Conservation (phyloP, 2,888 invertebrate genomes). For the Bedellia somnulentella region DNA sequence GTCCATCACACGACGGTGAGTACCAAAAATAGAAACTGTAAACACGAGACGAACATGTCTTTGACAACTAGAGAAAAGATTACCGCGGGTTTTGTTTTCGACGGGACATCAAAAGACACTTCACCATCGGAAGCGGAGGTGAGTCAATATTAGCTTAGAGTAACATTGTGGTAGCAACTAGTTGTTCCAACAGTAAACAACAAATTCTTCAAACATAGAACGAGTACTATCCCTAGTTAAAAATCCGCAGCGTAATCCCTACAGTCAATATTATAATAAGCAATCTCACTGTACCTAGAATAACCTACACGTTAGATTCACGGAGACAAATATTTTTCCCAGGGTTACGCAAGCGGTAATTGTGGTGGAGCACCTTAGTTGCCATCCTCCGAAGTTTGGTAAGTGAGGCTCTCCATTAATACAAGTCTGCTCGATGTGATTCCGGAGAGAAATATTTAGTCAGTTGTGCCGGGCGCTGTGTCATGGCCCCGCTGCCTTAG, state of each 20-base stretch:
- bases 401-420: constrained; percentile 60
- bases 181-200: too few relatives aligned
- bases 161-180: too few relatives aligned
- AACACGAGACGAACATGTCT: too few relatives aligned
- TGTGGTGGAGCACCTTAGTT: constrained; percentile 62
- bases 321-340: constrained; percentile 61
- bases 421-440: constrained; percentile 59
- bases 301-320: constrained; percentile 60
- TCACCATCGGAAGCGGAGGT: too few relatives aligned
- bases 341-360: constrained; percentile 62
- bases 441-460: constrained; percentile 62
- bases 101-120: too few relatives aligned
- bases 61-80: too few relatives aligned
- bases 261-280: constrained; percentile 30
- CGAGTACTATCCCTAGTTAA: constrained; percentile 1
- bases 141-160: too few relatives aligned
- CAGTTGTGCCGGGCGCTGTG: constrained; percentile 45
- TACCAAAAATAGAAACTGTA: too few relatives aligned
- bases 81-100: too few relatives aligned
- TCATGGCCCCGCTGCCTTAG: background rate
- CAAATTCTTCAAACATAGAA: too few relatives aligned
- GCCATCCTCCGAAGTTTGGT: constrained; percentile 61
- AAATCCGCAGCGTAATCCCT: constrained; percentile 1
- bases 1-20: too few relatives aligned
- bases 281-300: constrained; percentile 46